Percentiles rank a stretch among this genome's conserved stretches.
phyloP scores from a whole-genome alignment of 2,888 invertebrate species.

The Cremastobaeus sp. region DNA sequence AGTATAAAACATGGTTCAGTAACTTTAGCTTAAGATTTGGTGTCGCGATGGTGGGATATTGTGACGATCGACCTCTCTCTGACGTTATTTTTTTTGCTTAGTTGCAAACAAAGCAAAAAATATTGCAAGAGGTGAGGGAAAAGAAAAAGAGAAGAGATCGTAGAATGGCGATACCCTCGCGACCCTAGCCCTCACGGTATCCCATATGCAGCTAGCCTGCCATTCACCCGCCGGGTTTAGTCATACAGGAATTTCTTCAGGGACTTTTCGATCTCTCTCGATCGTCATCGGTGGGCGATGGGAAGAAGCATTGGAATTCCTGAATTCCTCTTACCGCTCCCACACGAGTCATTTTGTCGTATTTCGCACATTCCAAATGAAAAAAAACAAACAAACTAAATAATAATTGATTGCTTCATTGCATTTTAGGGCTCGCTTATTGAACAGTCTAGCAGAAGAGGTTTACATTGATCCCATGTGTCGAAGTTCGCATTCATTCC shows the following conservation, averaged over 20 bases:
- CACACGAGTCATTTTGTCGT: conserved; percentile 56
- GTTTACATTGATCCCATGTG: conserved; percentile 9
- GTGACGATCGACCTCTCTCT: conserved; percentile 37
- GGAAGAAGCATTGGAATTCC: conserved; percentile 54
- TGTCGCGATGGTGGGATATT: conserved; percentile 22
- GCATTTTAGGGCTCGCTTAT: conserved; percentile 23
- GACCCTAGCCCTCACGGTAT: conserved; percentile 71
- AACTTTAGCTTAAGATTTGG: background rate
- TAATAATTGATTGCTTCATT: conserved; percentile 38
- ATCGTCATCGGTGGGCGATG: conserved; percentile 57
- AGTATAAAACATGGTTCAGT: too few species aligned
- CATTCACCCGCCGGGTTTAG: conserved; percentile 77
- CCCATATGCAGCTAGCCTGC: conserved; percentile 70
- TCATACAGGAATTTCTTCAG: conserved; percentile 75
- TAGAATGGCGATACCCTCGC: conserved; percentile 72
- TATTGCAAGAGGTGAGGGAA: conserved; percentile 52
- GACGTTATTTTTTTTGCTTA: conserved; percentile 29
- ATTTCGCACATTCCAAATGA: conserved; percentile 51
- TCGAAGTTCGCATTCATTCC: too few species aligned
- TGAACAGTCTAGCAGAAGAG: background rate
- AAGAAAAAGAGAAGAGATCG: conserved; percentile 67
- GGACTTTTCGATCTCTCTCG: conserved; percentile 61
- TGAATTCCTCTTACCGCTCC: conserved; percentile 51
- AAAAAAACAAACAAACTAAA: conserved; percentile 47
- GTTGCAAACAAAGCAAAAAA: conserved; percentile 41